Evolutionary conservation across 23 tunicate genomes (phyloP), one percentile per base, ranked within the genome.

Genomic region (Aplidium turbinatum): DNA sequence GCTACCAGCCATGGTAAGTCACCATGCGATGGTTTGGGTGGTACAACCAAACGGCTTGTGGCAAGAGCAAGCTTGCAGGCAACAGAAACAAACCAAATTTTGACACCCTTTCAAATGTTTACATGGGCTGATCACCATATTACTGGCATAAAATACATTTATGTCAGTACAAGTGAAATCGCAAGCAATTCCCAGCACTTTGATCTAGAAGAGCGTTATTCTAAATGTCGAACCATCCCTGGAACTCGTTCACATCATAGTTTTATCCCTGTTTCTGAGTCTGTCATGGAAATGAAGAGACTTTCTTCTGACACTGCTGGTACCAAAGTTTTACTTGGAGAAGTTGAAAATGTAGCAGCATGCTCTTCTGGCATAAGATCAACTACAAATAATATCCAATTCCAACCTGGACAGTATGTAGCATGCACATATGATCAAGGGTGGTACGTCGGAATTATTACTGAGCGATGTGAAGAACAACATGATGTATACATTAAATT

Each of bases 21-120:
- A 54, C 61, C 61, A 16, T 54, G 21, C 21, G 61, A 54, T 54
- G 22, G 68, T 11, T 27, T 60, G 7, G 68, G 68, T 28, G 36
- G 68, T 6, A 60, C 68, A 28, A 60, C 68, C n/a, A 60, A 60
- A 60, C 68, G 36, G 29, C 68, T 60, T 60, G 68, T 60, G 7
- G 36, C 68, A 4, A 60, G 68, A 60, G 68, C 36, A 60, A 60
- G 68, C 36, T 20, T 60, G 7, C 68, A 60, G 31, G 68, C 68
- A 26, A 6, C 36, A 6, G 38, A 60, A 5, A 60, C 13, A 60
- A 20, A 29, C 36, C 68, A 60, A 27, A 60, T 60, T 26, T 29
- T 29, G 31, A 27, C 68, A 6, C 68, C 68, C 4, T 6, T 5
- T 28, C 68, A 60, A 29, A 60, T 60, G 35, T 60, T 60, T 29